phyloP scores from a whole-genome alignment of 2,888 invertebrate species.

The Flexamia atlantica region DNA sequence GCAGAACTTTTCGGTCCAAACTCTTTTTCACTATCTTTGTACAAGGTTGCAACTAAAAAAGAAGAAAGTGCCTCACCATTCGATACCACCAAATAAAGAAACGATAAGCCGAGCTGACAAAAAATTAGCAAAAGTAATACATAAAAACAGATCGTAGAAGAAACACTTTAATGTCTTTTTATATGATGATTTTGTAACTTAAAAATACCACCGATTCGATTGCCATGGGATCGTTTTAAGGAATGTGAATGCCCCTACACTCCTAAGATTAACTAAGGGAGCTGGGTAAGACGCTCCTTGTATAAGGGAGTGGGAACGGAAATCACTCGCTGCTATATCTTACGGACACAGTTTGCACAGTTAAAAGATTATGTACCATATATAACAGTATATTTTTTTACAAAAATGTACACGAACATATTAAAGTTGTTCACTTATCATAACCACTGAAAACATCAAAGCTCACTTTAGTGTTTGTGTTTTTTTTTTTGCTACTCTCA shows the following conservation, averaged over 20 bases:
- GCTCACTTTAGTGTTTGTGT: slow-evolving; percentile 64
- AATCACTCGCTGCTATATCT: slow-evolving; percentile 59
- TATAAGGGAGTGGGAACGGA: slow-evolving; percentile 41
- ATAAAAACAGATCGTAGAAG: slow-evolving; percentile 64
- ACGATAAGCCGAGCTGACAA: slow-evolving; percentile 49
- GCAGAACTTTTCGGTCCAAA: not conserved
- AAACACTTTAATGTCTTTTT: slow-evolving; percentile 69
- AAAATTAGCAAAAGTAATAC: slow-evolving; percentile 63
- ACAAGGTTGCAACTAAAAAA: slow-evolving; percentile 18
- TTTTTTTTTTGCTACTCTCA: slow-evolving; percentile 70
- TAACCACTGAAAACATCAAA: slow-evolving; percentile 67
- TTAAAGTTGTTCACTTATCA: slow-evolving; percentile 63
- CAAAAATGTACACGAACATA: slow-evolving; percentile 66
- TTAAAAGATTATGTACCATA: slow-evolving; percentile 63
- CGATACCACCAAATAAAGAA: not conserved
- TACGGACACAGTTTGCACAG: slow-evolving; percentile 61
- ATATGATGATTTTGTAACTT: slow-evolving; percentile 65
- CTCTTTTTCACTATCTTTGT: slow-evolving; percentile 30
- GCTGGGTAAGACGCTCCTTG: slow-evolving; percentile 30
- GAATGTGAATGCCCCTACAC: slow-evolving; percentile 63
- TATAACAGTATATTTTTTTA: slow-evolving; percentile 63
- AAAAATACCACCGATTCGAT: slow-evolving; percentile 62
- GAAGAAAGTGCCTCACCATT: slow-evolving; percentile 55
- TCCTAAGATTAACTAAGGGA: slow-evolving; percentile 60
- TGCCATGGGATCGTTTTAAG: slow-evolving; percentile 62